Evolutionary conservation across 2,888 invertebrate genomes (phyloP).

Genomic region (Platerodrilus igneus): DNA sequence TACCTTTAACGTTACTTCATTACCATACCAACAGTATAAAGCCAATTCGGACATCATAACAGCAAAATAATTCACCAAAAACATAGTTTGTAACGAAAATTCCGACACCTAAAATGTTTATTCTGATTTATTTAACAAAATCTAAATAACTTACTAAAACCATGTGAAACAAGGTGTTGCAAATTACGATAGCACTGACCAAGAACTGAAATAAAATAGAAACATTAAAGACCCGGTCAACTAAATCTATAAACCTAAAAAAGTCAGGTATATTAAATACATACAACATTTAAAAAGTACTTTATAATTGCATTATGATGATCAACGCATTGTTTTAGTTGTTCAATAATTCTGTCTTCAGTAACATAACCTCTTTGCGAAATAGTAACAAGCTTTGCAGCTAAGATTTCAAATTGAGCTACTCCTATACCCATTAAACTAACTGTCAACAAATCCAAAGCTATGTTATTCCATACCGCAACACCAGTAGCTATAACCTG

Average conservation of each 20-base stretch:
- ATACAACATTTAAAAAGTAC: too few species aligned
- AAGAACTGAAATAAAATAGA: conserved; percentile 8
- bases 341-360: neutral
- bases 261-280: too few species aligned
- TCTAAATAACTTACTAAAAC: too few species aligned
- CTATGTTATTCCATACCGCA: conserved; percentile 21
- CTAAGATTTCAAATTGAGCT: conserved; percentile 18
- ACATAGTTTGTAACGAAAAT: too few species aligned
- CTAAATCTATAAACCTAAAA: conserved; percentile 1
- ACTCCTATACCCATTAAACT: conserved; percentile 15
- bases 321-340: conserved; percentile 14
- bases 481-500: conserved; percentile 10
- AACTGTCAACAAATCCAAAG: conserved; percentile 15
- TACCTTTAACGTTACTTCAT: too few species aligned
- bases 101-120: too few species aligned
- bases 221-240: neutral
- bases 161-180: too few species aligned
- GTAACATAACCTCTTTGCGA: neutral
- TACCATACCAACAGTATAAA: too few species aligned
- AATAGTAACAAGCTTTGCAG: conserved; percentile 7
- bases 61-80: conserved; percentile 1
- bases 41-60: conserved; percentile 7
- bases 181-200: conserved; percentile 4
- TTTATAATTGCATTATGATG: conserved; percentile 16
- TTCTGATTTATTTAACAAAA: too few species aligned